Base-by-base conservation (phyloP, 2,113 vertebrate genomes). In the Lampris incognitus region DNA sequence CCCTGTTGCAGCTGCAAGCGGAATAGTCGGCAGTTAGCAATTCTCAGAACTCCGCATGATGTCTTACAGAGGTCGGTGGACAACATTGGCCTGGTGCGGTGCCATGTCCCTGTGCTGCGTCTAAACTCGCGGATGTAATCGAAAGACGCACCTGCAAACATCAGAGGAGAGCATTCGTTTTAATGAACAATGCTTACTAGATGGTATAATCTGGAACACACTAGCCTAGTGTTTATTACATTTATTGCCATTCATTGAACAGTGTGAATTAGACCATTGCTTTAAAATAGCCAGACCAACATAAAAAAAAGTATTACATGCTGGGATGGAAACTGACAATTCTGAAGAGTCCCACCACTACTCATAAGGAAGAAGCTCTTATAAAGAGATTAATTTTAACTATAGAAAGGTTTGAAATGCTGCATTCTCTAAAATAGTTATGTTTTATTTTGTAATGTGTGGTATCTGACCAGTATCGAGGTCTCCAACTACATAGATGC, bases 401-500 rank as follows among this genome's bases (percentile, higher is more conserved):
- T 2, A 13, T 10, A 24, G 13, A 10, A 38, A 11, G 44, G n/a
- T 6, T n/a, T 13, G 50, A 6, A 56, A 0, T 5, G 5, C 38
- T 8, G 5, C 48, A 24, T 8, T 61, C 2, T 55, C 6, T 6
- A 46, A 46, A 46, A 46, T 24, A 24, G 24, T 24, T 24, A 24
- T 24, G 6, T 49, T 38, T 36, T 5, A 54, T 37, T n/a, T 38
- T 42, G 7, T 13, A 11, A 6, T 6, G 3, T 41, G 49, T 6
- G 44, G 37, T 48, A 2, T 71, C 93, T 91, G 56, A 99, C 98
- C 98, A 77, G 97, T 99, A 84, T 99, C 98, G 1, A 99, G 95
- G 88, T 99, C 98, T 79, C 98, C 98, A 41, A 99, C 96, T n/a
- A 99, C 96, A 2, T 99, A 99, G 90, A 99, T 96, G 84, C 96